Base-by-base conservation (phyloP, 2,888 invertebrate species). In the Chrysomela aeneicollis region DNA sequence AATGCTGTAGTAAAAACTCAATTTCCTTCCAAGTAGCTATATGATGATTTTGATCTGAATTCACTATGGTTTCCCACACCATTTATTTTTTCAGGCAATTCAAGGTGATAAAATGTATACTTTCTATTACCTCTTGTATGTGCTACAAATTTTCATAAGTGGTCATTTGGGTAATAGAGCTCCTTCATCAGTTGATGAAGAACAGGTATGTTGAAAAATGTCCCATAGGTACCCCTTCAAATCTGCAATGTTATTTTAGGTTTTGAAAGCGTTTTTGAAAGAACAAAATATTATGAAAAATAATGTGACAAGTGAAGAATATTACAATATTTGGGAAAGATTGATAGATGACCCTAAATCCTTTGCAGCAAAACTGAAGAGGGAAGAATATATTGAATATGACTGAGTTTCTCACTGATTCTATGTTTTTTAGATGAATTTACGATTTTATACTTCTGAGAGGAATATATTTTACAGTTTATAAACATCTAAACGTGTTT, bases 71-170 rank as follows among this genome's bases (percentile, higher is more conserved):
- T 78, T 81, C 75, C 66, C 74, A 84, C 81, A 82, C 84, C 18
- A 81, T 82, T 42, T 86, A 86, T n/a, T n/a, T 78, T 81, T 75
- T 67, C 74, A 84, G 81, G 82, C 84, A 18, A 81, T 82, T 42
- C 86, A 86, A 69, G 77, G 82, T 4, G 84, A 85, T 67, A 86
- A 84, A 78, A 83, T 87, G 79, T 83, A 86, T 64, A 85, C 83
- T 9, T 82, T 85, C 63, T 78, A 86, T 74, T 87, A 87, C 77
- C 77, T 87, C 57, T 75, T 87, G n/a, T 85, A 87, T 71, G 82
- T 82, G 58, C 70, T 87, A 47, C 81, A 85, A 72, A 77, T 86
- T 35, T 84, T 86, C 72, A 69, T 73, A 17, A 60, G 73, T 46
- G 85, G 85, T 47, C 73, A 73, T 52, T 80, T 82, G 65, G 86